Evolutionary conservation across 2,888 invertebrate species (phyloP).

Genomic region (Oligia fasciuncula): DNA sequence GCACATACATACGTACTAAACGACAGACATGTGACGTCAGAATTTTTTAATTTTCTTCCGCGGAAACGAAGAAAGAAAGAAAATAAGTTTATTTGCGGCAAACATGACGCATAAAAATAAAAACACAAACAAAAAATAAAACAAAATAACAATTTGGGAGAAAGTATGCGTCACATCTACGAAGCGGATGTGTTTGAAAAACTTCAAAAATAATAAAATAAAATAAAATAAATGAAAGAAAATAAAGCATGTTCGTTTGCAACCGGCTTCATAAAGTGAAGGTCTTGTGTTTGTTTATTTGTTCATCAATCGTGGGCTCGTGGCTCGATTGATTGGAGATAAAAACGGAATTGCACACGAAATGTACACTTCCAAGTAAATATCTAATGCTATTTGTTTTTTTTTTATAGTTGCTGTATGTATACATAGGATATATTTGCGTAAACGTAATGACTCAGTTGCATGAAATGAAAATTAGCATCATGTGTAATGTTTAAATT

Average conservation of each 20-base stretch:
- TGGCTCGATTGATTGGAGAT: constrained; percentile 23
- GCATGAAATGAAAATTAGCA: not conserved
- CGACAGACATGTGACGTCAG: constrained; percentile 1
- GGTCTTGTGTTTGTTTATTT: constrained; percentile 19
- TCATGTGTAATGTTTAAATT: constrained; percentile 1
- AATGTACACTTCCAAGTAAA: constrained; percentile 19
- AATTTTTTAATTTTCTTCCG: not conserved
- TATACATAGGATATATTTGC: constrained; percentile 21
- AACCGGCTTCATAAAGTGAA: constrained; percentile 10
- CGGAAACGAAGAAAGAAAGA: not conserved
- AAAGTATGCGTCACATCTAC: no score
- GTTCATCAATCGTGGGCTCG: not conserved
- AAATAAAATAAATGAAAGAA: no score
- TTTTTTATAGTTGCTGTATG: constrained; percentile 11
- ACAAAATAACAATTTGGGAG: no score
- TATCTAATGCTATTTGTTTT: constrained; percentile 16
- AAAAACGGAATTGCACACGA: constrained; percentile 27
- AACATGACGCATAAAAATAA: no score
- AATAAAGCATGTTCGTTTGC: not conserved
- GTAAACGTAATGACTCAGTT: constrained; percentile 13
- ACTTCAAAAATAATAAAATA: no score
- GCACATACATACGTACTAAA: not conserved
- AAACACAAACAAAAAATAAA: no score
- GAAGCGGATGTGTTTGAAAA: not conserved
- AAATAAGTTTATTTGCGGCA: not conserved